Evolutionary conservation across 2,888 invertebrate genomes (phyloP), one percentile per base, ranked within the genome.

Genomic region (Plebejus argus): DNA sequence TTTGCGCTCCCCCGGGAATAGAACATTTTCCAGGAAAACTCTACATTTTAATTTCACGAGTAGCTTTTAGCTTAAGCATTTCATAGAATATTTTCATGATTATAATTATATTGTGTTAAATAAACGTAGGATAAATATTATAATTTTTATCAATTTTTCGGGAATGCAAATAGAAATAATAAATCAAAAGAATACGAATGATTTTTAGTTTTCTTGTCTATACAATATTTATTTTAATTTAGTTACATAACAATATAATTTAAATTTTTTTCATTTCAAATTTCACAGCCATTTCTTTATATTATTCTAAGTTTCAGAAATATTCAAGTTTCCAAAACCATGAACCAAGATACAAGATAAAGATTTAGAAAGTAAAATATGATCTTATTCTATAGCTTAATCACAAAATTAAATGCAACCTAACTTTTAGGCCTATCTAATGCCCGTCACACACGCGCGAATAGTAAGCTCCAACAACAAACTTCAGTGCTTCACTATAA

Each of bases 351-450:
- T 15, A 74, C 20, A 23, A 72, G n/a, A 71, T 71, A 39, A 39
- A 71, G 15, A 74, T 23, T 6, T 72, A 72, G 20, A 74, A 28
- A 18, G 3, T 18, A 72, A 28, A 74, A 53, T 74, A 74, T 23
- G 28, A 49, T 18, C 53, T 53, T 74, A 74, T 18, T 15, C 49
- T 74, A 74, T 53, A 53, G 74, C 74, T 72, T 72, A 72, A 28
- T 20, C 53, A 74, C 45, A 74, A 74, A 74, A 74, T 45, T 39
- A 53, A 74, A 74, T 74, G 74, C 53, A 74, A 74, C 53, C 33
- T 23, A 74, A 74, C 28, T 18, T 33, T 74, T 53, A 74, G 74
- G 74, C 74, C 74, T 49, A 49, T 49, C 18, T 66, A 2, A 66
- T 66, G 33, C 28, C 28, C 15, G 28, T 15, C 10, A 66, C 66